Evolutionary conservation across 2,888 invertebrate species (phyloP), one percentile per base, ranked within the genome.

Genomic region (Tetramorium bicarinatum): DNA sequence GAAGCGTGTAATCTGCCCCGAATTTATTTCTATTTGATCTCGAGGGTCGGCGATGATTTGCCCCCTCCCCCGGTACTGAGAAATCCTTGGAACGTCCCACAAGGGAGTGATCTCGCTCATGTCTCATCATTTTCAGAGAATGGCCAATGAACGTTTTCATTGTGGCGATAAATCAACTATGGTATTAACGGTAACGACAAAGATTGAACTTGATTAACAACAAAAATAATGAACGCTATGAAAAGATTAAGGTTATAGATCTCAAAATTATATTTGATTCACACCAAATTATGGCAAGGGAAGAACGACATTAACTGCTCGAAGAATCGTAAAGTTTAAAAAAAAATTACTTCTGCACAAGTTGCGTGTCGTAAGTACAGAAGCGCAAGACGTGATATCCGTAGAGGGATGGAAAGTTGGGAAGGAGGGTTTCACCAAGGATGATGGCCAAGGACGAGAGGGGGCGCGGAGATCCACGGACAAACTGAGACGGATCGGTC

Each of bases 401-500:
- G 15, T 29, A 25, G 15, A 59, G n/a, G 83, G 56, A 38, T 54
- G 59, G 34, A 38, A 47, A 75, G 69, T 34, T 47, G 47, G 71
- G 25, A 21, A 64, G 21, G 49, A 52, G 81, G 71, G 56, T 61
- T 29, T 52, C 13, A 47, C n/a, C 13, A 44, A 29, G 82, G 74
- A 71, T 59, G 44, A 61, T 44, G 54, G n/a, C 15, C 74, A 61
- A 59, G 84, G 41, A 74, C 76, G 80, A 44, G 72, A 13, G 41
- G 61, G 88, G 83, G 80, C 87, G 44, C 52, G 81, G 89, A 84
- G 87, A 88, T 89, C 85, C 64, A 82, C 84, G 87, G 88, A 93
- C 93, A 94, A 94, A 94, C 93, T 94, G 94, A 94, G 94, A 94
- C 93, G 92, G 93, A 94, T 94, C 91, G 93, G 87, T 91, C 91